phyloP scores from a whole-genome alignment of 2,113 vertebrate genomes.

The Aepyceros melampus region DNA sequence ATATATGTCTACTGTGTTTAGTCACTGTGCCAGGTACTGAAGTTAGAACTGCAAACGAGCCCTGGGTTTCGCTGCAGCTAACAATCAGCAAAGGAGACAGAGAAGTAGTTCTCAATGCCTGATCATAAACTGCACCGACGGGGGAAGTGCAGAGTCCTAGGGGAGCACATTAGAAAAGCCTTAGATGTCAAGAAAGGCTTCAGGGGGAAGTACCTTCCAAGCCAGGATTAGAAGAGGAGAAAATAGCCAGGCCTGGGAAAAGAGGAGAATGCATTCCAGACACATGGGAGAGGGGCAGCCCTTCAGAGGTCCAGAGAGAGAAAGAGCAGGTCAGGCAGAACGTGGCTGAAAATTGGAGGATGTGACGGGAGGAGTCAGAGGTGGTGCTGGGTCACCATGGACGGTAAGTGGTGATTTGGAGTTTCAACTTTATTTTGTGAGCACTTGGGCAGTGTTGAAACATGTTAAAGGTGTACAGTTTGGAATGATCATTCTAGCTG shows the following conservation, averaged over 20 bases:
- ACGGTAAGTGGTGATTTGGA: neutral
- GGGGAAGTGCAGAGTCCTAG: neutral
- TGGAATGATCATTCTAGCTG: neutral
- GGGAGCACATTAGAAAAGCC: neutral
- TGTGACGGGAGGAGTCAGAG: neutral
- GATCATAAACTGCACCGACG: neutral
- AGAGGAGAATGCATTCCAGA: neutral
- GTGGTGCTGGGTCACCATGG: neutral
- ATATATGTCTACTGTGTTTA: neutral
- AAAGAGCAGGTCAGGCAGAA: neutral
- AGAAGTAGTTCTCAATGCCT: neutral
- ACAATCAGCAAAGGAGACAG: neutral
- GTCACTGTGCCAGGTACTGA: neutral
- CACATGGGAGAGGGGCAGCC: neutral
- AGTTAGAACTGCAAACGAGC: neutral
- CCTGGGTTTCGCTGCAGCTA: neutral
- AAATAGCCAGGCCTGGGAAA: neutral
- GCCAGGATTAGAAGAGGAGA: neutral
- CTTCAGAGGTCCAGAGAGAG: neutral
- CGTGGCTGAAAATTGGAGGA: neutral
- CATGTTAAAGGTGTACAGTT: neutral
- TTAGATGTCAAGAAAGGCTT: neutral
- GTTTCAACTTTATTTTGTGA: neutral
- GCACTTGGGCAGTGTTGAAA: neutral
- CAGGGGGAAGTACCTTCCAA: neutral